These are phyloP conservation scores for Metellina segmentata DNA, from an alignment of 2,888 invertebrate genomes.

Conservation along the genomic window DNA sequence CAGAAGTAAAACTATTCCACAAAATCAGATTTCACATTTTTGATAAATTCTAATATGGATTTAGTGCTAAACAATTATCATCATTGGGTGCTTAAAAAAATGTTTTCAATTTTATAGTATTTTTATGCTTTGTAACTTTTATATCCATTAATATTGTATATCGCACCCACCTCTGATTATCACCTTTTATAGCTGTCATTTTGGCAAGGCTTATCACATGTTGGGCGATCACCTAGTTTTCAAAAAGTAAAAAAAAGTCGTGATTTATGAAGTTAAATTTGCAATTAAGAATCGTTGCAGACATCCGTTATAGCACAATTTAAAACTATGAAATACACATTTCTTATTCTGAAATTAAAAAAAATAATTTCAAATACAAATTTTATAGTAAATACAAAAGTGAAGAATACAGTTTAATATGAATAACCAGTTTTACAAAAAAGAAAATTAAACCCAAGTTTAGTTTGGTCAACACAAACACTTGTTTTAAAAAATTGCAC, in stretches of 20 bases:
- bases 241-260: background rate
- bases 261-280: background rate
- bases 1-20: conserved; percentile 8
- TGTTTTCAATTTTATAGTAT: background rate
- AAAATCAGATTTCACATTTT: background rate
- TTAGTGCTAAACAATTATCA: background rate
- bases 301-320: background rate
- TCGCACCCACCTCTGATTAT: background rate
- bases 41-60: background rate
- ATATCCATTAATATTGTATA: background rate
- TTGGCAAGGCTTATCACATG: conserved; percentile 1
- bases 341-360: background rate
- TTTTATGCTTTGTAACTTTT: background rate
- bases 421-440: background rate
- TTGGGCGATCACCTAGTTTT: background rate
- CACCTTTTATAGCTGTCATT: conserved; percentile 1
- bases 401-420: background rate
- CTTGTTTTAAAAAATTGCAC: no score
- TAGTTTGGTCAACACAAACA: no score
- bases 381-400: background rate
- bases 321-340: background rate
- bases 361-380: background rate
- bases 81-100: background rate
- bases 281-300: background rate
- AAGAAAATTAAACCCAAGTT: background rate